These are phyloP conservation scores for Ephestia elutella DNA, from an alignment of 1,140 invertebrate species.

Conservation along the genomic window DNA sequence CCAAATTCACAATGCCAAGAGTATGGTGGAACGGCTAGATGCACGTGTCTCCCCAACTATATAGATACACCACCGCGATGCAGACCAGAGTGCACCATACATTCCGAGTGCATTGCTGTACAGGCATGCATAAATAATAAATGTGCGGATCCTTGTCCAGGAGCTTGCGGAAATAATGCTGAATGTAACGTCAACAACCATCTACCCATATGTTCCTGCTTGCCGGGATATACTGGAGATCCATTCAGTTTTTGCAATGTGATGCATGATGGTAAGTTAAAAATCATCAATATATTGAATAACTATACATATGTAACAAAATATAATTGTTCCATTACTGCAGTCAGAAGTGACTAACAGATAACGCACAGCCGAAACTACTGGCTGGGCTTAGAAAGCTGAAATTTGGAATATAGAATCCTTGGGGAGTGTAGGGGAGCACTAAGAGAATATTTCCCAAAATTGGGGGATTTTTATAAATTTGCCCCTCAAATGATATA, in stretches of 20 bases:
- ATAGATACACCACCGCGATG: slow-evolving; percentile 81
- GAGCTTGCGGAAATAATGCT: slow-evolving; percentile 83
- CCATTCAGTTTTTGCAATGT: slow-evolving; percentile 75
- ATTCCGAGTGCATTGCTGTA: slow-evolving; percentile 80
- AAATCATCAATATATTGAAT: too few species aligned
- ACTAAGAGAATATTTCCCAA: too few species aligned
- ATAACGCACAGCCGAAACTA: too few species aligned
- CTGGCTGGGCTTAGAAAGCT: too few species aligned
- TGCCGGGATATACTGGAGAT: slow-evolving; percentile 80
- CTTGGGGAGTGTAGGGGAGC: too few species aligned
- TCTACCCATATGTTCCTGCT: slow-evolving; percentile 80
- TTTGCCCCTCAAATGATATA: too few species aligned
- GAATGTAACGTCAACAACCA: slow-evolving; percentile 83
- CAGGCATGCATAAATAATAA: slow-evolving; percentile 80
- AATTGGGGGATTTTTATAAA: too few species aligned
- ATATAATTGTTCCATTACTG: too few species aligned
- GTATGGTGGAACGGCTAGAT: slow-evolving; percentile 78
- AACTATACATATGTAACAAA: too few species aligned
- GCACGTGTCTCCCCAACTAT: slow-evolving; percentile 80
- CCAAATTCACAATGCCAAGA: slow-evolving; percentile 80
- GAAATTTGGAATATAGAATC: too few species aligned
- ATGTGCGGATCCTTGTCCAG: slow-evolving; percentile 81
- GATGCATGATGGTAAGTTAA: slow-evolving; percentile 28
- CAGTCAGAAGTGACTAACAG: too few species aligned
- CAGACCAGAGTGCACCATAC: slow-evolving; percentile 82